Evolutionary conservation across 2,113 vertebrate genomes (phyloP).

Genomic region (Tringa solitaria): DNA sequence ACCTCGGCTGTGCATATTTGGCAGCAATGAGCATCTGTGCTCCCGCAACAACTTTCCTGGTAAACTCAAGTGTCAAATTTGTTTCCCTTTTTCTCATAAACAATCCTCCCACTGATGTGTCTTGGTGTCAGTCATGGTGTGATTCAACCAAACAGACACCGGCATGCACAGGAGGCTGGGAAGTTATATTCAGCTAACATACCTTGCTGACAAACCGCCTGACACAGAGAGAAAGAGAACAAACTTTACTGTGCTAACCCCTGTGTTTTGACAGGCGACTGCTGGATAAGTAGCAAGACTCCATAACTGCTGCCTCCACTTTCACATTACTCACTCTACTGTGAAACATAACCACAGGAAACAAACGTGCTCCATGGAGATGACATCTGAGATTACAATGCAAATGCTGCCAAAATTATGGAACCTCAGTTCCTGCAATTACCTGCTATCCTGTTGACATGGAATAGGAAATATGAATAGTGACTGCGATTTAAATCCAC

Average conservation of each 20-base stretch:
- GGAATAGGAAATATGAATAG: background rate
- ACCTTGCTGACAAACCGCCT: background rate
- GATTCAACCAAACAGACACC: background rate
- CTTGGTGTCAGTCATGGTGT: background rate
- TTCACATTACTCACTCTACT: background rate
- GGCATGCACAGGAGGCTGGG: background rate
- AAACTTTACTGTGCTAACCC: background rate
- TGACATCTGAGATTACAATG: background rate
- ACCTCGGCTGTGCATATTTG: background rate
- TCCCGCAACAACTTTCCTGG: background rate
- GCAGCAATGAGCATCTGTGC: conserved; percentile 7
- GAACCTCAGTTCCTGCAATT: background rate
- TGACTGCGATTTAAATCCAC: background rate
- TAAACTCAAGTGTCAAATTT: conserved; percentile 49
- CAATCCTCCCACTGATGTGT: conserved; percentile 33
- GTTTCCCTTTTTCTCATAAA: conserved; percentile 45
- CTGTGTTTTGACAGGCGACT: background rate
- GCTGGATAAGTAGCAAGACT: background rate
- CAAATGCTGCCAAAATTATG: background rate
- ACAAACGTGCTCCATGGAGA: background rate
- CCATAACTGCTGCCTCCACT: background rate
- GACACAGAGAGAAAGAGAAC: background rate
- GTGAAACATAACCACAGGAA: background rate
- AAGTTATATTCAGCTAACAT: background rate
- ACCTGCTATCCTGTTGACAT: background rate